Conservation (phyloP, 2,797 vertebrate species). For the Vireo griseus region DNA sequence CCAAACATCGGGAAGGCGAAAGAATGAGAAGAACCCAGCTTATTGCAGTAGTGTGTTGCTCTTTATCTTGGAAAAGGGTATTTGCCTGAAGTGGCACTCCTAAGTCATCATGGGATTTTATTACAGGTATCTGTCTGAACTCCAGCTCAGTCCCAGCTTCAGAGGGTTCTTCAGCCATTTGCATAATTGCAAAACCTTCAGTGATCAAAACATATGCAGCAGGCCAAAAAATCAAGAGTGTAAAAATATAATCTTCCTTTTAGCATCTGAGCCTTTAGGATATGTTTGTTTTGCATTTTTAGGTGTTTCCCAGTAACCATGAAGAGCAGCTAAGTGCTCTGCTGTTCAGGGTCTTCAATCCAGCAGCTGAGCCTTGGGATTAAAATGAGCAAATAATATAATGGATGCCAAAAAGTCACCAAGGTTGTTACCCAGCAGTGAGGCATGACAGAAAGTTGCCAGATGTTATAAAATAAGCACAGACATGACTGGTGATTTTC, state of each 20-base stretch:
- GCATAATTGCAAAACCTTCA: background rate
- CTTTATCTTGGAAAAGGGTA: background rate
- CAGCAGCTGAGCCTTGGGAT: background rate
- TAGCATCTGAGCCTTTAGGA: background rate
- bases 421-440: background rate
- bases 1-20: background rate
- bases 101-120: background rate
- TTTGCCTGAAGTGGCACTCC: constrained; percentile 39
- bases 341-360: background rate
- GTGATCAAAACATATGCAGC: background rate
- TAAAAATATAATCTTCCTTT: background rate
- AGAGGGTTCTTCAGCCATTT: background rate
- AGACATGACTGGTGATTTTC: background rate
- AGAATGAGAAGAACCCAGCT: constrained; percentile 42
- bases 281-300: background rate
- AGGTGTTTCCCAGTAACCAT: background rate
- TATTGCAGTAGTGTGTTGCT: background rate
- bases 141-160: background rate
- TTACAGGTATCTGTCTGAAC: background rate
- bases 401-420: background rate
- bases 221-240: constrained; percentile 9
- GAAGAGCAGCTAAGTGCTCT: background rate
- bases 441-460: background rate
- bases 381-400: background rate
- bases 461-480: background rate